Evolutionary conservation across 1,140 invertebrate genomes (phyloP).

Genomic region (Amphibalanus amphitrite): DNA sequence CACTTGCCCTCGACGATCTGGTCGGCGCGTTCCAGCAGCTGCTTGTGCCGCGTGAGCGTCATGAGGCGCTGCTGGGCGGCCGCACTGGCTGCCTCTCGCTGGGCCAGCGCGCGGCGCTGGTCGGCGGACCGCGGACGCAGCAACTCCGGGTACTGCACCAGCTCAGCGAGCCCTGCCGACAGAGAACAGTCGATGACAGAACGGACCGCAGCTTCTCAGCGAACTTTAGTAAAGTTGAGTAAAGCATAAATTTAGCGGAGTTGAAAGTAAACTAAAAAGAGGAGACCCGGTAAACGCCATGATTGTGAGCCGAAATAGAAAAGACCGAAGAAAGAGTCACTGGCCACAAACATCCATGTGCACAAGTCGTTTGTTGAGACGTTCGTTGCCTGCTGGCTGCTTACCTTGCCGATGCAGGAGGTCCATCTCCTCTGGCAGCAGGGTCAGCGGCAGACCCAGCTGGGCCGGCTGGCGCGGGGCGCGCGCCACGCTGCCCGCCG

Average conservation of each 20-base stretch:
- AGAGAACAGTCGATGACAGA: too few relatives aligned
- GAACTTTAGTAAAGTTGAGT: too few relatives aligned
- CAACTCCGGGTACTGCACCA: too few relatives aligned
- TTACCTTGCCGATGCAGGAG: too few relatives aligned
- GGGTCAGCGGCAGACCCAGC: background rate
- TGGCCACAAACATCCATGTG: background rate
- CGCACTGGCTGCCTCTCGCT: background rate
- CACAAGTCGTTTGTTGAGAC: too few relatives aligned
- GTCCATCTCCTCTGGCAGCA: background rate
- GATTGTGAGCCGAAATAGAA: background rate
- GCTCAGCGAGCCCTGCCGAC: too few relatives aligned
- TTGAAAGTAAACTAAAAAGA: too few relatives aligned
- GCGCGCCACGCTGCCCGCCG: background rate
- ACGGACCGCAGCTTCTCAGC: too few relatives aligned
- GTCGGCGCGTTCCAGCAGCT: background rate
- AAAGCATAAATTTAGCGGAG: too few relatives aligned
- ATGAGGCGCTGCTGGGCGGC: background rate
- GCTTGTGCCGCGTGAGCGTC: background rate
- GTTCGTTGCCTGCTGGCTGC: too few relatives aligned
- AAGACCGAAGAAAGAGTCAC: background rate
- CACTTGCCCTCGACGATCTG: background rate
- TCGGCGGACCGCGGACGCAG: too few relatives aligned
- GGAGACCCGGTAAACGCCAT: too few relatives aligned
- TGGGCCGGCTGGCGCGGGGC: background rate
- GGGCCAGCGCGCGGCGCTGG: background rate